These are phyloP conservation scores for Bradypodion ventrale DNA, from an alignment of 2,797 vertebrate species.

Conservation along the genomic window DNA sequence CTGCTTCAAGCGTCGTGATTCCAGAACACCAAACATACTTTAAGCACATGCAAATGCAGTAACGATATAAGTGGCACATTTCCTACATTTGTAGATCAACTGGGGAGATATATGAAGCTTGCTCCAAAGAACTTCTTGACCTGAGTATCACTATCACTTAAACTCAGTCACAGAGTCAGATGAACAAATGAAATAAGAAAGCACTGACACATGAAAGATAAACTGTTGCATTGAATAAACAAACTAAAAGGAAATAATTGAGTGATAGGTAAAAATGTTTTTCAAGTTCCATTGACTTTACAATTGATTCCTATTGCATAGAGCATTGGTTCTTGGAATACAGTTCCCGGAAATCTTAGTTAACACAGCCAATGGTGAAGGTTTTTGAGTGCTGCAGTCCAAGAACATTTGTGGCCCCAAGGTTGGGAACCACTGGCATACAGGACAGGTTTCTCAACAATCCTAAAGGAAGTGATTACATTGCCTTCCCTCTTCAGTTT, in stretches of 20 bases:
- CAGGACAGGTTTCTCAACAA: constrained; percentile 20
- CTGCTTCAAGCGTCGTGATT: too few species aligned
- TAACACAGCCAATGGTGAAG: too few species aligned
- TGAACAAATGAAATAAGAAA: not conserved
- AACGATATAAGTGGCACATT: too few species aligned
- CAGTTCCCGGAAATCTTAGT: too few species aligned
- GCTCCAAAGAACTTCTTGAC: constrained; percentile 8
- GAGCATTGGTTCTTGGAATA: too few species aligned
- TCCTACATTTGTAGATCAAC: too few species aligned
- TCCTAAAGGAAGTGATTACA: constrained; percentile 32
- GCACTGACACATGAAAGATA: not conserved
- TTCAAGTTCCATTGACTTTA: constrained; percentile 28
- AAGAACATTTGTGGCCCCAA: too few species aligned
- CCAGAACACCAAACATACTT: too few species aligned
- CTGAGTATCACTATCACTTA: constrained; percentile 21
- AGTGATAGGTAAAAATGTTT: constrained; percentile 34
- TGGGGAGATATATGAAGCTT: not conserved
- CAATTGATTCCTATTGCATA: constrained; percentile 9
- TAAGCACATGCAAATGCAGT: too few species aligned
- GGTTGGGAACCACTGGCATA: too few species aligned
- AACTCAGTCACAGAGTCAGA: not conserved
- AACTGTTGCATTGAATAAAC: constrained; percentile 26
- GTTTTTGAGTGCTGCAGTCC: too few species aligned
- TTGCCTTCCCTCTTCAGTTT: constrained; percentile 18
- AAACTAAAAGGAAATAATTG: constrained; percentile 11